phyloP scores from a whole-genome alignment of 1,140 invertebrate species.

The Eufriesea mexicana region DNA sequence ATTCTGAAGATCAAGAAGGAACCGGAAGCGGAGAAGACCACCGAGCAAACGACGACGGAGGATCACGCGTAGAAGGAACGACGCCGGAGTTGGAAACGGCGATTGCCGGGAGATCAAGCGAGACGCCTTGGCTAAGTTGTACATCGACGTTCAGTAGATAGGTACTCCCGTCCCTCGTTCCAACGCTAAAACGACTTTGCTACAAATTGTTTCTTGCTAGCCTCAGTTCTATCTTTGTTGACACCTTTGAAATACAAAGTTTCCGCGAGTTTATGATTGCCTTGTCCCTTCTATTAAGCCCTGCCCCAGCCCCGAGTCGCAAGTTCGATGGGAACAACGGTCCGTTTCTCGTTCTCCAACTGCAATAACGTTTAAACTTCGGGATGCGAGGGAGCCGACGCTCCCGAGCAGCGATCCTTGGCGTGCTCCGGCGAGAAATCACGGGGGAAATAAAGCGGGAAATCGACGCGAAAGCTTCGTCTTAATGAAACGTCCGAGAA shows the following conservation, averaged over 20 bases:
- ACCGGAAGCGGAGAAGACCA: slow-evolving; percentile 13
- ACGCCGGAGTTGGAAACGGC: too few relatives aligned
- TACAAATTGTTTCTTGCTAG: slow-evolving; percentile 60
- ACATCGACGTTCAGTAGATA: too few relatives aligned
- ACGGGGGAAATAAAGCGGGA: slow-evolving; percentile 10
- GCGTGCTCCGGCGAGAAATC: slow-evolving; percentile 10
- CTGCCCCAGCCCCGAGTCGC: not conserved
- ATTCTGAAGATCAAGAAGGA: slow-evolving; percentile 52
- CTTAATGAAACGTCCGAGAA: slow-evolving; percentile 36
- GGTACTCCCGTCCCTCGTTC: too few relatives aligned
- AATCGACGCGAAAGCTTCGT: slow-evolving; percentile 20
- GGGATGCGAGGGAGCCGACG: not conserved
- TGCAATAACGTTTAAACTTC: slow-evolving; percentile 59
- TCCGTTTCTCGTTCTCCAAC: slow-evolving; percentile 21
- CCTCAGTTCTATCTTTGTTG: slow-evolving; percentile 55
- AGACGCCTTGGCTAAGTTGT: too few relatives aligned
- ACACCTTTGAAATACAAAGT: slow-evolving; percentile 63
- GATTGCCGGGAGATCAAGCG: too few relatives aligned
- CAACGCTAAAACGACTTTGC: not conserved
- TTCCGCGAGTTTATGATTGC: slow-evolving; percentile 57
- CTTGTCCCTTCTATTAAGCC: slow-evolving; percentile 39
- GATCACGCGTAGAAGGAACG: slow-evolving; percentile 21
- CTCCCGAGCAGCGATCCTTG: slow-evolving; percentile 18
- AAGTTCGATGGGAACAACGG: slow-evolving; percentile 35
- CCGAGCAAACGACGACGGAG: not conserved